A percentile compares a stretch with the other conserved stretches of the same genome.
These are phyloP conservation scores for Gymnothorax reevesii DNA, from an alignment of 2,797 vertebrate genomes.

Conservation along the genomic window DNA sequence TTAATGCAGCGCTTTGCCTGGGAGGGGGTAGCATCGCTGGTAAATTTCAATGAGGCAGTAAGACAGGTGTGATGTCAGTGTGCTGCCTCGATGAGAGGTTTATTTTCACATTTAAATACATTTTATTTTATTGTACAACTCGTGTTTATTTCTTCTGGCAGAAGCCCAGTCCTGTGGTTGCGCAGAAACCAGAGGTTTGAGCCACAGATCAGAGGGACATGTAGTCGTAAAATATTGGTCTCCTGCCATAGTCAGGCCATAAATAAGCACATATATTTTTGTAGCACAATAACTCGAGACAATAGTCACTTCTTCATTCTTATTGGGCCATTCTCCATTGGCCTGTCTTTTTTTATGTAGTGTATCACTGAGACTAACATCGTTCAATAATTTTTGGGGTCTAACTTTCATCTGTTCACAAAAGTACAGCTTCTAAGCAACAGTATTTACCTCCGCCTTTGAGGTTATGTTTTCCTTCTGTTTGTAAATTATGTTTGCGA, in stretches of 20 bases:
- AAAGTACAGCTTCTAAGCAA: neutral
- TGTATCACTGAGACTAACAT: neutral
- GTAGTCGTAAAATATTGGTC: neutral
- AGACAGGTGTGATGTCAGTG: neutral
- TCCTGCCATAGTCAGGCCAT: neutral
- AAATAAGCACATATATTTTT: neutral
- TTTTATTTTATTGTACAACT: neutral
- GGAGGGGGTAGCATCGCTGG: neutral
- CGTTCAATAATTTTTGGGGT: neutral
- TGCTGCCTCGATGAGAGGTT: neutral
- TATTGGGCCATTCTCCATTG: neutral
- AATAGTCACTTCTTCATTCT: neutral
- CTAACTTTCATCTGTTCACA: neutral
- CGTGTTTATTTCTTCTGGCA: neutral
- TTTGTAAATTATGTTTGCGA: too few species aligned
- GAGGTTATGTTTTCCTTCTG: too few species aligned
- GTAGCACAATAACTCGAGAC: neutral
- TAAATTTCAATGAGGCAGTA: neutral
- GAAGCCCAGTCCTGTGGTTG: neutral
- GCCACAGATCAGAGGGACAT: neutral
- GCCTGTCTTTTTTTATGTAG: neutral
- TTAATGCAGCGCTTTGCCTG: neutral
- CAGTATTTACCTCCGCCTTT: constrained; percentile 35
- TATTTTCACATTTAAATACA: neutral
- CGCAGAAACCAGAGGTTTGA: neutral